Base-by-base conservation (phyloP, 2,888 invertebrate genomes). In the Dryocosmus kuriphilus region DNA sequence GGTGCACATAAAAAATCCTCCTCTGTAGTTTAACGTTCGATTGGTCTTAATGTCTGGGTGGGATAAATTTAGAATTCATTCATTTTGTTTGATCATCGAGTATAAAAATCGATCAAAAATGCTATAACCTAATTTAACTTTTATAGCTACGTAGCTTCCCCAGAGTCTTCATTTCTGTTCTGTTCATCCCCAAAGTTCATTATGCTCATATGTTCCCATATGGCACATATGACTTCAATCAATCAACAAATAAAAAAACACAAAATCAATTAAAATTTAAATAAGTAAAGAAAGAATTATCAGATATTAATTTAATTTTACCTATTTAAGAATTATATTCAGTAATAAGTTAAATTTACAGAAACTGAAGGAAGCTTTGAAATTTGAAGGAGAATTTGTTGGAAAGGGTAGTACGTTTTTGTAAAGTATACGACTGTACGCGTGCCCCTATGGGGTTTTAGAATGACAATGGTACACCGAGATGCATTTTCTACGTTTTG, bases 1-100 rank as follows among this genome's bases (percentile, higher is more conserved):
- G 81, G 81, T 82, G 82, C 76, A 60, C 32, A 60, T 71, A 67
- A 67, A 67, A 67, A 67, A 67, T 67, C 19, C 46, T 41, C 41
- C 67, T 41, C 16, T 24, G 24, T 67, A 67, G 67, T 67, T 41
- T 67, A 67, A 67, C 27, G 24, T 67, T 19, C 41, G 67, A 67
- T 67, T 27, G 24, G 24, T 41, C 27, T 46, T 41, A 67, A 67
- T 67, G 41, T 16, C 22, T 38, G 65, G 65, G 35, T 14, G 65
- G 32, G 38, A 67, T 46, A 41, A 67, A 41, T 67, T 67, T 46
- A 67, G 67, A 65, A 65, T 35, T 63, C n/a, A 30, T 62, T 62
- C 41, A 16, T 22, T 22, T 41, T n/a, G 19, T 27, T 41, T 24
- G 5, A 9, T 16, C 11, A 67, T 67, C 27, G 19, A 51, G n/a